Conservation (phyloP, 2,797 vertebrate genomes). For the Enteromius thamalakanensis region DNA sequence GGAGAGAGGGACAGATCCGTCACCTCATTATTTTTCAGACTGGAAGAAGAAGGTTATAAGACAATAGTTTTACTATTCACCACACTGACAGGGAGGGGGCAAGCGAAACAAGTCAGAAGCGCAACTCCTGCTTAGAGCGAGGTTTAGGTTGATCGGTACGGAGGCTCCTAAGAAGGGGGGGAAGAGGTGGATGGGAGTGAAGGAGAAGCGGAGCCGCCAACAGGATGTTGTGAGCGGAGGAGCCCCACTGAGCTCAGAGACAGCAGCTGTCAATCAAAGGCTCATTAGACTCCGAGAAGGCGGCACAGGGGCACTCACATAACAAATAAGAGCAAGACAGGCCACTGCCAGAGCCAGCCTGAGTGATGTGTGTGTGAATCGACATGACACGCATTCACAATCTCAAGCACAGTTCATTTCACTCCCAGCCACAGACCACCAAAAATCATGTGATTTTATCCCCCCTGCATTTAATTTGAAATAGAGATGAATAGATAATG, state of each 20-base stretch:
- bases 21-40: slow-evolving; percentile 64
- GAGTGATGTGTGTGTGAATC: slow-evolving; percentile 80
- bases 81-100: slow-evolving; percentile 38
- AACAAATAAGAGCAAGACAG: slow-evolving; percentile 65
- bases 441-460: slow-evolving; percentile 42
- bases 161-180: not conserved
- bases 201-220: slow-evolving; percentile 39
- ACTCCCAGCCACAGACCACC: slow-evolving; percentile 33
- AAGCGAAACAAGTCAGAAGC: not conserved
- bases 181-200: slow-evolving; percentile 11
- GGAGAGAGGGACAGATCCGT: slow-evolving; percentile 46
- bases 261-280: slow-evolving; percentile 78
- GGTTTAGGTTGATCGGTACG: slow-evolving; percentile 44
- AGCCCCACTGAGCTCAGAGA: slow-evolving; percentile 70
- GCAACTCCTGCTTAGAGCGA: slow-evolving; percentile 28
- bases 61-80: slow-evolving; percentile 55
- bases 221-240: slow-evolving; percentile 62
- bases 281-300: slow-evolving; percentile 76
- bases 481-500: slow-evolving; percentile 38
- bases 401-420: slow-evolving; percentile 62
- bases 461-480: slow-evolving; percentile 53
- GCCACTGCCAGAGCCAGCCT: slow-evolving; percentile 79
- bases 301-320: slow-evolving; percentile 69
- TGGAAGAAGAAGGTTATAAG: slow-evolving; percentile 45
- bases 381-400: slow-evolving; percentile 78